Conservation (phyloP, 2,797 vertebrate species). For the Chiropotes sagulatus region DNA sequence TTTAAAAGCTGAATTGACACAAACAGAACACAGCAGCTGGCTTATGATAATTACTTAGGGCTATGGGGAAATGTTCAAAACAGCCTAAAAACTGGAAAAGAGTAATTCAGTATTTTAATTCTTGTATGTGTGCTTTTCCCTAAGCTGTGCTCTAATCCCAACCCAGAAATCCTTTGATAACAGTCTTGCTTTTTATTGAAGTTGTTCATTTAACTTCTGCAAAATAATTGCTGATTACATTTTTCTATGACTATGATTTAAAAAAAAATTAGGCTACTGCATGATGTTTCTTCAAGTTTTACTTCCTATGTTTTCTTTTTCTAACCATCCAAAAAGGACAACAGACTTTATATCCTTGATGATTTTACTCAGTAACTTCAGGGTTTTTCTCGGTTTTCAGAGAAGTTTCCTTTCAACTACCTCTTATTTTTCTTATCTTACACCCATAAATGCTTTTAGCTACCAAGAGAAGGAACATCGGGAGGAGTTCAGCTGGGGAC, state of each 20-base stretch:
- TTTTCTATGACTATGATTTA: neutral
- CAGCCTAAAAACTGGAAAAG: neutral
- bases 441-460: neutral
- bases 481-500: neutral
- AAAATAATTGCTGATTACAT: neutral
- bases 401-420: neutral
- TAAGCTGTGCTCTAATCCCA: neutral
- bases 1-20: neutral
- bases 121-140: neutral
- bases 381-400: neutral
- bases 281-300: neutral
- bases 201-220: neutral
- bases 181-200: neutral
- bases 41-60: neutral
- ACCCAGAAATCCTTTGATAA: neutral
- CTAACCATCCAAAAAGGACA: neutral
- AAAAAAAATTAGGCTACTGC: neutral
- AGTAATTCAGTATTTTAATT: neutral
- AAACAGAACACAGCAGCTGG: neutral
- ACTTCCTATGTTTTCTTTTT: constrained; percentile 18
- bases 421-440: neutral
- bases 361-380: neutral
- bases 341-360: neutral
- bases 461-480: neutral
- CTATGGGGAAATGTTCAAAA: neutral